Evolutionary conservation across 2,888 invertebrate species (phyloP).

Genomic region (Erynnis tages): DNA sequence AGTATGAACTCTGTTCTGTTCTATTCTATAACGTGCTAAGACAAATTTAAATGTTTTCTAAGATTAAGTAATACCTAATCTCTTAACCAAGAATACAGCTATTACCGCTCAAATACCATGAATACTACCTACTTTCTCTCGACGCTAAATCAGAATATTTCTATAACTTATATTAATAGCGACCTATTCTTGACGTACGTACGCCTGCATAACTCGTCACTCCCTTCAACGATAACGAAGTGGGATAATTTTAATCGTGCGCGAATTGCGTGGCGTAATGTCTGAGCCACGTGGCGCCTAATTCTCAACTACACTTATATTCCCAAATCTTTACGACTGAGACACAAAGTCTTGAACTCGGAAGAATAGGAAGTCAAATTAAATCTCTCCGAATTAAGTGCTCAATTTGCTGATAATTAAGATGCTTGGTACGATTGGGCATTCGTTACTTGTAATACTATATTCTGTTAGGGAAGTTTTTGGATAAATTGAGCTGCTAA

Average conservation of each 20-base stretch:
- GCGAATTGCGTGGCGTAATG: constrained; percentile 72
- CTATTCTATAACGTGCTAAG: too few relatives aligned
- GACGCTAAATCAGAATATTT: too few relatives aligned
- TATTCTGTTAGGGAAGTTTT: too few relatives aligned
- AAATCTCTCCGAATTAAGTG: constrained; percentile 14
- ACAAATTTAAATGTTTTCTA: too few relatives aligned
- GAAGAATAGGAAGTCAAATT: constrained; percentile 19
- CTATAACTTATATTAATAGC: too few relatives aligned
- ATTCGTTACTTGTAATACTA: too few relatives aligned
- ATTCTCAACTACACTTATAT: constrained; percentile 53
- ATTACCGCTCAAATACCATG: too few relatives aligned
- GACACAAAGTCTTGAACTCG: constrained; percentile 23
- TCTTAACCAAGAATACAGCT: too few relatives aligned
- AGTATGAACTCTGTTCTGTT: too few relatives aligned
- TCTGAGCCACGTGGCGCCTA: constrained; percentile 66
- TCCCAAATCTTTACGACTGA: constrained; percentile 49
- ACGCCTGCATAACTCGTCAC: constrained; percentile 53
- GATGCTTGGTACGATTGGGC: neutral
- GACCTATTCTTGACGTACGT: constrained; percentile 38
- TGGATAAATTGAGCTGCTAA: too few relatives aligned
- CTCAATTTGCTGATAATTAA: constrained; percentile 14
- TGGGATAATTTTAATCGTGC: constrained; percentile 79
- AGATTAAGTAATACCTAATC: too few relatives aligned
- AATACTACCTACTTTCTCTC: too few relatives aligned
- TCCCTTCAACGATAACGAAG: constrained; percentile 69